Evolutionary conservation across 1,140 invertebrate genomes (phyloP).

Genomic region (Drosophila lacteicornis): DNA sequence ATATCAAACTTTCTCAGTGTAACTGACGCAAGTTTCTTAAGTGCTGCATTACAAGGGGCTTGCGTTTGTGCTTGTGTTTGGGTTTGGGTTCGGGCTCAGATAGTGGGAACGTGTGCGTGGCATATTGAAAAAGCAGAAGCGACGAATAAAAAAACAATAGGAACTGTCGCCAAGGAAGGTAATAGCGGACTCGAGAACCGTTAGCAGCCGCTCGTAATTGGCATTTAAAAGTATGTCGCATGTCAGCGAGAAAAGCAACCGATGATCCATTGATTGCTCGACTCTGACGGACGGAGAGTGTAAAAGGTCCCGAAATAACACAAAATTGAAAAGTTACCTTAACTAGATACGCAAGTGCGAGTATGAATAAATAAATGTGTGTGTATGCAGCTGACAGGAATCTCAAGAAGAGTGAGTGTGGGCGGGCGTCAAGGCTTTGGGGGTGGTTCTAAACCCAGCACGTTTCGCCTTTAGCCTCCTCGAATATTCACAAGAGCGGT

Average conservation of each 20-base stretch:
- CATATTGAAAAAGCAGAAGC: conserved; percentile 71
- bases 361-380: conserved; percentile 33
- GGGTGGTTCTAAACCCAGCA: conserved; percentile 8
- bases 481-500: conserved; percentile 10
- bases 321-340: conserved; percentile 24
- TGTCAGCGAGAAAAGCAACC: conserved; percentile 40
- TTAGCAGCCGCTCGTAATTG: conserved; percentile 75
- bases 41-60: conserved; percentile 55
- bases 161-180: conserved; percentile 19
- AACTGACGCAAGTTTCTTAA: conserved; percentile 72
- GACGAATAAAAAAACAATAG: conserved; percentile 36
- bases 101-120: conserved; percentile 56
- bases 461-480: conserved; percentile 5
- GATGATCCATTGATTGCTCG: conserved; percentile 45
- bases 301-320: conserved; percentile 32
- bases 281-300: conserved; percentile 29
- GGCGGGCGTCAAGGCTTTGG: neutral
- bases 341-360: conserved; percentile 23
- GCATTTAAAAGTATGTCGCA: conserved; percentile 82
- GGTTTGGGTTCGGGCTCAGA: conserved; percentile 1
- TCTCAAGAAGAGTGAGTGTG: conserved; percentile 14
- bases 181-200: conserved; percentile 59
- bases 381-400: conserved; percentile 27
- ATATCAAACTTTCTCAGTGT: neutral
- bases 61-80: neutral